Percentiles rank a stretch among this genome's conserved stretches.
These are phyloP conservation scores for Drosophila putrida DNA, from an alignment of 2,888 invertebrate species.

Conservation along the genomic window DNA sequence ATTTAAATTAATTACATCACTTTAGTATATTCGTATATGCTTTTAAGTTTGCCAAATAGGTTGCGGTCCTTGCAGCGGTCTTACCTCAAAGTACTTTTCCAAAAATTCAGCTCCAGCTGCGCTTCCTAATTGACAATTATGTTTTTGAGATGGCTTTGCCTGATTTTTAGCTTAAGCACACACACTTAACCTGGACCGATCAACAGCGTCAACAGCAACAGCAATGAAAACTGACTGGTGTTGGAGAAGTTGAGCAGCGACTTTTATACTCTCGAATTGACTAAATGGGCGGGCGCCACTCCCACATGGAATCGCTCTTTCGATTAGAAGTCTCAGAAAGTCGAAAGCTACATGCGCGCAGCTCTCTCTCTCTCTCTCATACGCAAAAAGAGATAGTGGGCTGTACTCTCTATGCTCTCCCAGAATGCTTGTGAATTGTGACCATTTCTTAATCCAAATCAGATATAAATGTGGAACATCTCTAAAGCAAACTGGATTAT, in stretches of 20 bases:
- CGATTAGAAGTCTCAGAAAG: background rate
- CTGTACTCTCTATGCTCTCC: background rate
- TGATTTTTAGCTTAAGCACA: slow-evolving; percentile 28
- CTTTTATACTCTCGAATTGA: slow-evolving; percentile 56
- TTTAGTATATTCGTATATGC: slow-evolving; percentile 14
- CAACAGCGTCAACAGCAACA: slow-evolving; percentile 50
- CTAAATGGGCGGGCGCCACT: slow-evolving; percentile 55
- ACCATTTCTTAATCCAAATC: background rate
- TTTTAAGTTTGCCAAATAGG: slow-evolving; percentile 15
- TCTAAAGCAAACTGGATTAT: background rate
- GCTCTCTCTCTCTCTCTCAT: background rate
- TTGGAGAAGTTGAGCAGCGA: slow-evolving; percentile 51
- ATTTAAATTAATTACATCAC: slow-evolving; percentile 69
- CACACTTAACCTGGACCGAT: slow-evolving; percentile 50
- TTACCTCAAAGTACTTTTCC: slow-evolving; percentile 46
- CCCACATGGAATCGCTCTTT: slow-evolving; percentile 41
- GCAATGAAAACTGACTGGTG: slow-evolving; percentile 59
- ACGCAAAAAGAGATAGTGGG: slow-evolving; percentile 23
- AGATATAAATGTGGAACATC: background rate
- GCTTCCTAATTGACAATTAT: slow-evolving; percentile 41
- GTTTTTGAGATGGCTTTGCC: slow-evolving; percentile 33
- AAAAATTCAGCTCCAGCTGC: slow-evolving; percentile 58
- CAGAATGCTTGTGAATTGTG: background rate
- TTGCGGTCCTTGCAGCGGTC: slow-evolving; percentile 12
- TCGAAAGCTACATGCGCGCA: slow-evolving; percentile 13